Evolutionary conservation across 2,113 vertebrate species (phyloP).

Genomic region (Microcebus griseorufus): DNA sequence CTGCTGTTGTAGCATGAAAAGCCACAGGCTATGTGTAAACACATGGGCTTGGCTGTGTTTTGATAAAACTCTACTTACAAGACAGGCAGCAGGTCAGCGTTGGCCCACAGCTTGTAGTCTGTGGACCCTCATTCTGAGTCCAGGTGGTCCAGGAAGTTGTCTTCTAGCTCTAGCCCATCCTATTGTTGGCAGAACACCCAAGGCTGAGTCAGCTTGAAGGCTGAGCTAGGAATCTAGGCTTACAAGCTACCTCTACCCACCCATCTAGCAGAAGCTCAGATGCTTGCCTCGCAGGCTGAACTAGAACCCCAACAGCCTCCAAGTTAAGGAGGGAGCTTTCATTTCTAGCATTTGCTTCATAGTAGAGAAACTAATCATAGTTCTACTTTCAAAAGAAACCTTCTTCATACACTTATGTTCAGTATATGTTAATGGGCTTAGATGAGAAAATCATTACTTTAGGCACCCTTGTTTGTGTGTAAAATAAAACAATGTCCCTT

Average conservation of each 20-base stretch:
- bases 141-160: neutral
- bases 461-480: neutral
- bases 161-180: neutral
- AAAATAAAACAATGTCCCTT: neutral
- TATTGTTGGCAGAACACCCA: neutral
- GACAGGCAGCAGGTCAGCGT: neutral
- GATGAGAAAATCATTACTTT: conserved; percentile 12
- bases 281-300: neutral
- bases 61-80: neutral
- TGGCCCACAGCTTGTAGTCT: neutral
- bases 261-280: neutral
- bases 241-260: neutral
- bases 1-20: neutral
- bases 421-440: neutral
- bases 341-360: neutral
- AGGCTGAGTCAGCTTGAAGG: neutral
- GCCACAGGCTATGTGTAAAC: neutral
- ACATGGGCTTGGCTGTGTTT: neutral
- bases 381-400: conserved; percentile 18
- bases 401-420: neutral
- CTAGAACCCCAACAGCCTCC: neutral
- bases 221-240: neutral
- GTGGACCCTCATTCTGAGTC: neutral
- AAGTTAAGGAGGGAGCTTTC: neutral
- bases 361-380: neutral